A percentile compares a stretch with the other conserved stretches of the same genome.
Conservation (phyloP, 1,140 invertebrate species). For the Chironomus tepperi region DNA sequence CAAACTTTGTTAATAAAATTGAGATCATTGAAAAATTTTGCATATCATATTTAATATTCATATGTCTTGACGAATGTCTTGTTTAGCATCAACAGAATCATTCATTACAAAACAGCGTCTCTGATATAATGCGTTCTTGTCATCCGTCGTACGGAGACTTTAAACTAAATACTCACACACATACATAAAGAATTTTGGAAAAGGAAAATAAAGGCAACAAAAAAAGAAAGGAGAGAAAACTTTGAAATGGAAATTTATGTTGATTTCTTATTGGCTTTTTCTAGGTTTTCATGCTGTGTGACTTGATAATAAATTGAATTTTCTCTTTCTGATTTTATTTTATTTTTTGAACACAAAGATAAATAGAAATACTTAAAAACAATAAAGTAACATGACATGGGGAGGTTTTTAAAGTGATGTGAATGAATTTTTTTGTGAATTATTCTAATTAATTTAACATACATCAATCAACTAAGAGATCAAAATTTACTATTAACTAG, state of each 20-base stretch:
- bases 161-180: background rate
- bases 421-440: background rate
- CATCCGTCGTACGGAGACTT: too few relatives aligned
- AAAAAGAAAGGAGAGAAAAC: background rate
- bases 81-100: too few relatives aligned
- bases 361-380: background rate
- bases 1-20: too few relatives aligned
- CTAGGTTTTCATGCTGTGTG: background rate
- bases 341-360: background rate
- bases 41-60: too few relatives aligned
- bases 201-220: background rate
- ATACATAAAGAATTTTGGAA: background rate
- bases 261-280: conserved; percentile 9
- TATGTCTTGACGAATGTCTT: too few relatives aligned
- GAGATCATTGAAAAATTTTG: too few relatives aligned
- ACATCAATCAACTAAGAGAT: background rate
- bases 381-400: background rate
- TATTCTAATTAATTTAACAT: background rate
- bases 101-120: too few relatives aligned
- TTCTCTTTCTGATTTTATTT: background rate
- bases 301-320: conserved; percentile 9
- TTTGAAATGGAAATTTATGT: conserved; percentile 14
- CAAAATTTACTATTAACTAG: background rate
- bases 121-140: too few relatives aligned
- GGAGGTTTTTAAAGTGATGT: background rate